Evolutionary conservation across 92 coral and sea anemone genomes (phyloP), one percentile per base, ranked within the genome.

Genomic region (Desmophyllum pertusum): DNA sequence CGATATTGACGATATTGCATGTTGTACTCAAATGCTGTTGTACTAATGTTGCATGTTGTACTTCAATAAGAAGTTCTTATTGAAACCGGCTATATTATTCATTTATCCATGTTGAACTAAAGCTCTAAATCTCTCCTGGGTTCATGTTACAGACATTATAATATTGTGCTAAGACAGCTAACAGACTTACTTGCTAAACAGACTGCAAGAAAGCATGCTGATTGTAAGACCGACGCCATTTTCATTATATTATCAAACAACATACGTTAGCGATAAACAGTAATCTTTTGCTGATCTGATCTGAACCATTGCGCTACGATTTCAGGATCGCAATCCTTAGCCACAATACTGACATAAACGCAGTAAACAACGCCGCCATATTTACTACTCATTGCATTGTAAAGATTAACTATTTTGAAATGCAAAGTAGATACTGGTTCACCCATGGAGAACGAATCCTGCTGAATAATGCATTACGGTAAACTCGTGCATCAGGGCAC

Each of bases 381-480:
- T 38, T 77, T 37, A 14, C 29, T 25, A 17, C 45, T 15, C 43
- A 18, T 17, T 77, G 62, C 21, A 55, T 27, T 36, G 39, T 37
- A 14, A 40, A 62, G 27, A 25, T 25, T 25, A 61, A 61, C 55
- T 77, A 27, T n/a, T 61, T 77, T 18, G 59, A 76, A 62, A 39
- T 61, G 70, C 81, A 77, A 77, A 77, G n/a, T 41, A 77, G 55
- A 19, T 37, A 52, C 25, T 21, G 21, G 37, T 15, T 40, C 23
- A 18, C 42, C 14, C n/a, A n/a, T n/a, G n/a, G n/a, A n/a, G n/a
- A 57, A 13, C 23, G 43, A 77, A 10, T 25, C 67, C 46, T 37
- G n/a, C 50, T 25, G 18, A 37, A 23, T 57, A 7, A 37, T 10
- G n/a, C 25, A 67, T 35, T 19, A 13, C 15, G 67, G 67, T 14